These are phyloP conservation scores for Phorcus lineatus DNA, from an alignment of 2,888 invertebrate genomes.

Conservation along the genomic window DNA sequence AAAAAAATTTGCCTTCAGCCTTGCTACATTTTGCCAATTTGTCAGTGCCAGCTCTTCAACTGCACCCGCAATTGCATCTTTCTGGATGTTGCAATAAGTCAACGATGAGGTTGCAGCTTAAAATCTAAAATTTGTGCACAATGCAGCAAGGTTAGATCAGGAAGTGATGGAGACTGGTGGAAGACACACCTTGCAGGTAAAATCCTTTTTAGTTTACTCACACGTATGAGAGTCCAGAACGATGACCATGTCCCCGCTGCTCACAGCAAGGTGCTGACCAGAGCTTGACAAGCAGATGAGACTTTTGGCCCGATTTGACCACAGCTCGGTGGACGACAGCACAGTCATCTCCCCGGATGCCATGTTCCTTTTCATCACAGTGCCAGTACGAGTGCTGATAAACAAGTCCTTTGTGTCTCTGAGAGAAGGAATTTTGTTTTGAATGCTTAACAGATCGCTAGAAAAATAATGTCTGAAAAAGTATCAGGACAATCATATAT, in stretches of 20 bases:
- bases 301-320: not conserved
- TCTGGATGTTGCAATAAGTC: too few species aligned
- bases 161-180: too few species aligned
- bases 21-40: too few species aligned
- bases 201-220: not conserved
- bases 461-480: too few species aligned
- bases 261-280: not conserved
- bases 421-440: not conserved
- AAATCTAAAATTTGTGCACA: too few species aligned
- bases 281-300: not conserved
- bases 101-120: too few species aligned
- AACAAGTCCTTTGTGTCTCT: not conserved
- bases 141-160: too few species aligned
- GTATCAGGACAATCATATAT: too few species aligned
- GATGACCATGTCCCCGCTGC: not conserved
- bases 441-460: not conserved
- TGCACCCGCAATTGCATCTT: too few species aligned
- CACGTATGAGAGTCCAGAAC: not conserved
- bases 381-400: not conserved
- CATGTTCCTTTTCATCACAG: slow-evolving; percentile 11
- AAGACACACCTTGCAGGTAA: too few species aligned
- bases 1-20: too few species aligned
- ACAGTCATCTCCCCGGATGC: not conserved
- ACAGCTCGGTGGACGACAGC: not conserved
- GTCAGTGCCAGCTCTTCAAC: too few species aligned